Conservation (phyloP, 2,113 vertebrate genomes). For the Heptranchias perlo region DNA sequence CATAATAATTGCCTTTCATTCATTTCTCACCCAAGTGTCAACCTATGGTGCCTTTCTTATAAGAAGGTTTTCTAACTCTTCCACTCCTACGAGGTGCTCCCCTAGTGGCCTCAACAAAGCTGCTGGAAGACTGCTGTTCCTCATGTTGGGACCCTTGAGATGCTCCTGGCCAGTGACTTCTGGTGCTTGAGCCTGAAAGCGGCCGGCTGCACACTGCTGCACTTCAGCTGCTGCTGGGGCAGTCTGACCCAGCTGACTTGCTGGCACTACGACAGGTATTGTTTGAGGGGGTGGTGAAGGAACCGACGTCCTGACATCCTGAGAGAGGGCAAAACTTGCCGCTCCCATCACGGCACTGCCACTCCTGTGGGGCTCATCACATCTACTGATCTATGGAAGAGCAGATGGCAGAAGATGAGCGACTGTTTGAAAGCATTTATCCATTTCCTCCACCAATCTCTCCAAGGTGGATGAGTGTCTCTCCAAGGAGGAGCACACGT, state of each 20-base stretch:
- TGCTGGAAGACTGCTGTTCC: neutral
- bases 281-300: neutral
- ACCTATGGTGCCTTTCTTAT: too few relatives aligned
- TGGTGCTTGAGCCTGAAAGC: neutral
- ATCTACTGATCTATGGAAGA: neutral
- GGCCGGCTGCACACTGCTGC: neutral
- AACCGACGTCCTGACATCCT: neutral
- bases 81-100: too few relatives aligned
- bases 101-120: too few relatives aligned
- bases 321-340: too few relatives aligned
- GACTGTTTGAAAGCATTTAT: neutral
- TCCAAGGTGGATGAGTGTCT: neutral
- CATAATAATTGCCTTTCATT: too few relatives aligned
- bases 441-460: neutral
- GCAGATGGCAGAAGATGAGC: neutral
- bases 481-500: neutral
- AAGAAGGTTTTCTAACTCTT: too few relatives aligned
- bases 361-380: neutral
- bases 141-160: neutral
- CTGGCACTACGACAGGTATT: neutral
- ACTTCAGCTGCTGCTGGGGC: neutral
- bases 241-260: neutral
- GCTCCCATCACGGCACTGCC: neutral
- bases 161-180: neutral
- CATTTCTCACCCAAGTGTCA: too few relatives aligned